phyloP scores from a whole-genome alignment of 2,888 invertebrate species.

The Augochlorella aurata region DNA sequence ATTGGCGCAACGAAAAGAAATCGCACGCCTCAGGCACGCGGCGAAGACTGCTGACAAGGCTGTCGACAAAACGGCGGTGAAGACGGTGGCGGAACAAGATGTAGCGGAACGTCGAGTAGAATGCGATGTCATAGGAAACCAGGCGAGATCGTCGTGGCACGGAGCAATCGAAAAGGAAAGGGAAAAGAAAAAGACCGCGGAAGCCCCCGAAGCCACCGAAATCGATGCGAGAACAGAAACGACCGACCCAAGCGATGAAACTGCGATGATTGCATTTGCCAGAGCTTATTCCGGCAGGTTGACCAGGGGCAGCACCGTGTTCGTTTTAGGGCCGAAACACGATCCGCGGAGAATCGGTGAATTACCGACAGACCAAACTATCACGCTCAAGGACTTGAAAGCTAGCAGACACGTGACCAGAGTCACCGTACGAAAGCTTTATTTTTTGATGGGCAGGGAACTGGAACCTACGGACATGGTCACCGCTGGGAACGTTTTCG shows the following conservation, averaged over 20 bases:
- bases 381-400: slow-evolving; percentile 85
- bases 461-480: slow-evolving; percentile 90
- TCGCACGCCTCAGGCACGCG: slow-evolving; percentile 86
- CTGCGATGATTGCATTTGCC: slow-evolving; percentile 94
- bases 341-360: slow-evolving; percentile 87
- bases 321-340: slow-evolving; percentile 94
- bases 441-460: slow-evolving; percentile 96
- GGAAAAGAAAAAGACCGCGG: too few species aligned
- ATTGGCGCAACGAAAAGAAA: slow-evolving; percentile 86
- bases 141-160: background rate
- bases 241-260: slow-evolving; percentile 70
- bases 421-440: slow-evolving; percentile 88
- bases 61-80: background rate
- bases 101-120: background rate
- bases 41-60: slow-evolving; percentile 81
- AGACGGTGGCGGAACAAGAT: too few species aligned
- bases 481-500: slow-evolving; percentile 95
- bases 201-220: background rate
- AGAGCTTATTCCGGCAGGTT: slow-evolving; percentile 95
- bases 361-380: slow-evolving; percentile 80
- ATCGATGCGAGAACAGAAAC: background rate
- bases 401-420: slow-evolving; percentile 87
- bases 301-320: slow-evolving; percentile 89
- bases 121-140: background rate
- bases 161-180: background rate